Conservation (phyloP, 1,140 invertebrate species). For the Apis cerana region DNA sequence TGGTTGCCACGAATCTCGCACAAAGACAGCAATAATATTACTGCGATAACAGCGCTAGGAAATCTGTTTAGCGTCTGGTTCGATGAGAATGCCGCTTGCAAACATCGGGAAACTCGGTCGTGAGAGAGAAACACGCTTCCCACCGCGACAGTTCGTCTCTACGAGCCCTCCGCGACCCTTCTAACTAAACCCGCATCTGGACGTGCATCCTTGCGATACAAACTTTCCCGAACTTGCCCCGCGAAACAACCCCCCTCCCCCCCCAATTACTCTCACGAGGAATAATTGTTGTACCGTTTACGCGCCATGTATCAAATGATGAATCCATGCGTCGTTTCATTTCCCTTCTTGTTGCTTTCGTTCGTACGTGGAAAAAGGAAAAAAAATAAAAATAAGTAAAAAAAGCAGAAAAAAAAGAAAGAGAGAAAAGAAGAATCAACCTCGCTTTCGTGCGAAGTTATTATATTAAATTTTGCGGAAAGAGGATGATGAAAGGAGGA, state of each 20-base stretch:
- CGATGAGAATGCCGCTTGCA: constrained; percentile 5
- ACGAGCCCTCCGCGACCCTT: constrained; percentile 43
- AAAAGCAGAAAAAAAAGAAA: no score
- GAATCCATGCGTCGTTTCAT: constrained; percentile 3
- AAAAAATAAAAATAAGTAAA: no score
- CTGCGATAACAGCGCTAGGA: neutral
- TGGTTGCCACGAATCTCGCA: neutral
- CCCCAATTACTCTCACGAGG: constrained; percentile 7
- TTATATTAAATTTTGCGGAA: no score
- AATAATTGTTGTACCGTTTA: constrained; percentile 44
- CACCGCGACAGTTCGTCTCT: constrained; percentile 20
- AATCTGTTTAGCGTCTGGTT: neutral
- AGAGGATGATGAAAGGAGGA: no score
- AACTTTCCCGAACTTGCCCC: constrained; percentile 49
- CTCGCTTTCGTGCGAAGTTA: no score
- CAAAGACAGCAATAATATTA: constrained; percentile 31
- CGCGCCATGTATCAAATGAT: constrained; percentile 2
- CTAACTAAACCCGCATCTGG: neutral
- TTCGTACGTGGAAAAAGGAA: fast-evolving
- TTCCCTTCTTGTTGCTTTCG: neutral
- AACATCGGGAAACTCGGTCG: constrained; percentile 13
- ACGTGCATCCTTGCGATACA: constrained; percentile 30
- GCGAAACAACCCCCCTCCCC: constrained; percentile 8
- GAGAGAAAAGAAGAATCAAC: no score
- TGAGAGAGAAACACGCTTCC: constrained; percentile 22